A percentile compares a stretch with the other conserved stretches of the same genome.
Evolutionary conservation across 2,888 invertebrate genomes (phyloP).

Genomic region (Phasia obesa): DNA sequence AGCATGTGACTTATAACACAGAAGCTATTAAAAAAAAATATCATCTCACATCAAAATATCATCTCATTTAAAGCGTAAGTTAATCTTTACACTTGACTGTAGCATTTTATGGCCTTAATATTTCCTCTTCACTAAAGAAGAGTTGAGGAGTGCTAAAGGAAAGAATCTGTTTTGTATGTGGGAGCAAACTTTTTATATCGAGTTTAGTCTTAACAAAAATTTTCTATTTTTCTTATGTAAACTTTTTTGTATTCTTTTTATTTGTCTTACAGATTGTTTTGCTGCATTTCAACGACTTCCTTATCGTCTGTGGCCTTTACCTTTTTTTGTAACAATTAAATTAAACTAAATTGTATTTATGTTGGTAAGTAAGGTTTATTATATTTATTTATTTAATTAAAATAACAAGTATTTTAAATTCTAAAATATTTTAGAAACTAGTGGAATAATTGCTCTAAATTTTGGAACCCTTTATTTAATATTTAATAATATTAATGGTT

Average conservation of each 20-base stretch:
- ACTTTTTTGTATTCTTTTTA: conserved; percentile 5
- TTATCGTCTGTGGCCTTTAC: too few relatives aligned
- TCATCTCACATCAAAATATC: neutral
- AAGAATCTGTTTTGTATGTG: neutral
- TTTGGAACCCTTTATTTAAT: too few relatives aligned
- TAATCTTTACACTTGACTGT: neutral
- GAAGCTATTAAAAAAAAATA: neutral
- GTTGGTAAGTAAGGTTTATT: conserved; percentile 60
- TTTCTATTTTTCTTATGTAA: conserved; percentile 1
- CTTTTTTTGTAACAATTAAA: conserved; percentile 2
- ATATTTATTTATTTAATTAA: too few relatives aligned
- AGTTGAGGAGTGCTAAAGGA: neutral
- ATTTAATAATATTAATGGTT: too few relatives aligned
- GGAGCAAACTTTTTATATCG: neutral
- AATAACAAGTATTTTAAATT: too few relatives aligned
- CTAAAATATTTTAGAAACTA: too few relatives aligned
- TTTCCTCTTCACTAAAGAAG: neutral
- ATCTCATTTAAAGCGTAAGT: neutral
- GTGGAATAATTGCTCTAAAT: too few relatives aligned
- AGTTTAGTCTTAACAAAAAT: too few relatives aligned
- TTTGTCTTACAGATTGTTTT: conserved; percentile 40
- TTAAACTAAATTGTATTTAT: conserved; percentile 47
- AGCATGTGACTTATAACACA: too few relatives aligned
- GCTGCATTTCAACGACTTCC: conserved; percentile 18
- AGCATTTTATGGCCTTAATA: neutral